Percentiles rank a stretch among this genome's conserved stretches.
These are phyloP conservation scores for Drosophila sp. DNA, from an alignment of 1,140 invertebrate genomes.

Conservation along the genomic window DNA sequence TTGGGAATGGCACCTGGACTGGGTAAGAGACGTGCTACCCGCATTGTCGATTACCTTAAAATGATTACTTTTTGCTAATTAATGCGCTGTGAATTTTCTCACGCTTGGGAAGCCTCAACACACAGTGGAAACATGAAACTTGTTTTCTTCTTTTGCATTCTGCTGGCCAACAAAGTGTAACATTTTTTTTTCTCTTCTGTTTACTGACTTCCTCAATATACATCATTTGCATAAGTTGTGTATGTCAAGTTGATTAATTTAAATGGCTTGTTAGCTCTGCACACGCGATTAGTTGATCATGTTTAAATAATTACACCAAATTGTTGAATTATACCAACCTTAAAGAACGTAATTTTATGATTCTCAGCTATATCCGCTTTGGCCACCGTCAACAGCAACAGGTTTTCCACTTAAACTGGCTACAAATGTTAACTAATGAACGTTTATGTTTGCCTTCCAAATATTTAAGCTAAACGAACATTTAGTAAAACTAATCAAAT, in stretches of 20 bases:
- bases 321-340: constrained; percentile 45
- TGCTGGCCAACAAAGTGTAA: constrained; percentile 57
- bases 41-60: constrained; percentile 62
- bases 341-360: constrained; percentile 10
- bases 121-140: constrained; percentile 39
- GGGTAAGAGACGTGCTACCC: constrained; percentile 17
- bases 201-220: constrained; percentile 67
- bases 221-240: constrained; percentile 70
- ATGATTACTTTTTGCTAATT: constrained; percentile 70
- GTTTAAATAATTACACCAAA: constrained; percentile 56
- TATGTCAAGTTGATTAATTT: constrained; percentile 65
- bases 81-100: constrained; percentile 80
- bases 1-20: too few species aligned
- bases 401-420: constrained; percentile 8
- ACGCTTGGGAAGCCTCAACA: constrained; percentile 53
- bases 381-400: constrained; percentile 21
- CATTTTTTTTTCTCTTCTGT: constrained; percentile 32
- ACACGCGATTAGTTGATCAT: constrained; percentile 35
- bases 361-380: constrained; percentile 23
- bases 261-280: constrained; percentile 29
- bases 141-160: constrained; percentile 40
- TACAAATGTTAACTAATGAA: constrained; percentile 33
- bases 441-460: not conserved
- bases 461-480: not conserved
- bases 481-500: not conserved